A percentile compares a stretch with the other conserved stretches of the same genome.
Conservation (phyloP, 2,888 invertebrate genomes). For the Leptopilina syphax region DNA sequence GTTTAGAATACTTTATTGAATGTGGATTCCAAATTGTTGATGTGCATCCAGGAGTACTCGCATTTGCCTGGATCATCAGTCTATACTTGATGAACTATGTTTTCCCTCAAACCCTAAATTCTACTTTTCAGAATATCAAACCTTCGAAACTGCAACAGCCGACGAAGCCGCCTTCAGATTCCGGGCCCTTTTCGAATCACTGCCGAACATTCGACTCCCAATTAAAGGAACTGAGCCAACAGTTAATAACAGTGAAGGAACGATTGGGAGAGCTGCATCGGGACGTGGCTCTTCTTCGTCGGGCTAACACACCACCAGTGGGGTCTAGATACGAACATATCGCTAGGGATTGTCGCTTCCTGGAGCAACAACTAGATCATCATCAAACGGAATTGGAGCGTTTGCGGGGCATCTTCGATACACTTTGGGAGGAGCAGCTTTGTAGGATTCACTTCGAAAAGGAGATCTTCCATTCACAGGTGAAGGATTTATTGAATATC, state of each 20-base stretch:
- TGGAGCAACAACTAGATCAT: conserved; percentile 81
- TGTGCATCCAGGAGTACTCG: no score
- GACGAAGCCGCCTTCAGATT: conserved; percentile 75
- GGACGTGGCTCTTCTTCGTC: conserved; percentile 83
- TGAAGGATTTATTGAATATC: conserved; percentile 51
- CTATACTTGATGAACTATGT: no score
- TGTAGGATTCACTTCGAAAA: conserved; percentile 85
- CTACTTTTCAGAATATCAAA: conserved; percentile 58
- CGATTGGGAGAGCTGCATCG: conserved; percentile 84
- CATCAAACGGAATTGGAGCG: conserved; percentile 82
- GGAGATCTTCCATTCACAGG: conserved; percentile 81
- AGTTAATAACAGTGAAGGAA: conserved; percentile 81
- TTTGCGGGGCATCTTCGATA: conserved; percentile 80
- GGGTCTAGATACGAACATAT: conserved; percentile 78
- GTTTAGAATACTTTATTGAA: no score
- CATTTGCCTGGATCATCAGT: no score
- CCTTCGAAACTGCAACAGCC: conserved; percentile 46
- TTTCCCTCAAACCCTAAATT: not conserved
- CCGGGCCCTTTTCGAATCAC: conserved; percentile 82
- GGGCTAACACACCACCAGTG: conserved; percentile 78
- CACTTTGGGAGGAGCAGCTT: conserved; percentile 86
- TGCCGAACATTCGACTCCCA: conserved; percentile 81
- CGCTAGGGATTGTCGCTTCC: conserved; percentile 79
- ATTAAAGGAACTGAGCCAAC: conserved; percentile 81
- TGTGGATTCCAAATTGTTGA: no score